These are phyloP conservation scores for Salvelinus sp. DNA, from an alignment of 2,113 vertebrate genomes.

Conservation along the genomic window DNA sequence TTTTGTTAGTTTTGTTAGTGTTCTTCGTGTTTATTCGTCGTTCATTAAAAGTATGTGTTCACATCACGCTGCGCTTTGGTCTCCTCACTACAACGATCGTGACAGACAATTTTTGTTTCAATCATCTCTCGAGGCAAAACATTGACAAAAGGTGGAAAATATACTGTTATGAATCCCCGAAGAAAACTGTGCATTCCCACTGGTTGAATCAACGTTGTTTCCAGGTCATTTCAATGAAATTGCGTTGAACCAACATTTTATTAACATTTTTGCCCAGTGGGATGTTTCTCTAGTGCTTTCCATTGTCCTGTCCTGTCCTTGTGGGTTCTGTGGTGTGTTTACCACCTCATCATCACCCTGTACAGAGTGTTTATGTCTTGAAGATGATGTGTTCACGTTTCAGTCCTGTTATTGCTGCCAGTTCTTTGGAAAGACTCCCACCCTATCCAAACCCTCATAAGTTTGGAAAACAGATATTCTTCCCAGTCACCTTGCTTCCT, in stretches of 20 bases:
- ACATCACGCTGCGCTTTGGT: too few species aligned
- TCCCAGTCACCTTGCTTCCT: slow-evolving; percentile 36
- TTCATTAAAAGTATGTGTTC: too few species aligned
- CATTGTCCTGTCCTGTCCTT: slow-evolving; percentile 15
- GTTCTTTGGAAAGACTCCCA: slow-evolving; percentile 20
- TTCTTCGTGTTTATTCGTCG: too few species aligned
- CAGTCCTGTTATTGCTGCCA: slow-evolving; percentile 31
- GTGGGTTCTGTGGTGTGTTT: slow-evolving; percentile 7
- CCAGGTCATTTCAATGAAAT: too few species aligned
- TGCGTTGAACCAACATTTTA: too few species aligned
- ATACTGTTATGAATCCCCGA: background rate
- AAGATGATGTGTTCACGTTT: slow-evolving; percentile 24
- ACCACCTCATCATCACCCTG: slow-evolving; percentile 23
- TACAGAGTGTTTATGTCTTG: slow-evolving; percentile 46
- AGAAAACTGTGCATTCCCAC: too few species aligned
- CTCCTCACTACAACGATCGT: too few species aligned
- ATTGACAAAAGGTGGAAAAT: background rate
- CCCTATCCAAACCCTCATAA: slow-evolving; percentile 36
- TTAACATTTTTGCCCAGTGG: background rate
- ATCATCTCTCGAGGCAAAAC: too few species aligned
- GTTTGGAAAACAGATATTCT: slow-evolving; percentile 49
- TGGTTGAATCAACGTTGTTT: too few species aligned
- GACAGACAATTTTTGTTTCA: too few species aligned
- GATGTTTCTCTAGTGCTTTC: background rate
- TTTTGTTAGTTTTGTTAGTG: too few species aligned